Evolutionary conservation across 2,888 invertebrate species (phyloP), one percentile per base, ranked within the genome.

Genomic region (Philhelius pedissequus): DNA sequence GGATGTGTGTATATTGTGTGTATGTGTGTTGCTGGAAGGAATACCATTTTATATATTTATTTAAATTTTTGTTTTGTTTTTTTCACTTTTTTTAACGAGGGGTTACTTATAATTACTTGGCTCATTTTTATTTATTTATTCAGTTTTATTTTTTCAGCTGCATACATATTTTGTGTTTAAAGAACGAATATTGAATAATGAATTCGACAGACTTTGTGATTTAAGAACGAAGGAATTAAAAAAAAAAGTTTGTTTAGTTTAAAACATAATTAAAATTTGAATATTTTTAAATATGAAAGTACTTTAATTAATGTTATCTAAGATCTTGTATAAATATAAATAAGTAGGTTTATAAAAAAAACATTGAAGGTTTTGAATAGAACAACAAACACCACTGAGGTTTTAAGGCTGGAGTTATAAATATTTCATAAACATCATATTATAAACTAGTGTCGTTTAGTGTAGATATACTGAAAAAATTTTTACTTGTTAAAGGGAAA

Each of bases 71-170:
- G 20, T 50, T 18, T 22, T 30, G n/a, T 35, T 13, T 48, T 60
- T 45, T 48, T n/a, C n/a, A n/a, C n/a, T 52, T 30, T 40, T 40
- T 43, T 30, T 56, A 43, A 20, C 25, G 22, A 70, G 79, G 83
- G 83, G 79, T 64, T 58, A 79, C 79, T 84, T 84, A n/a, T n/a
- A 79, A 84, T 84, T 84, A 83, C 79, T 83, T 74, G 48, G 27
- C 54, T 78, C 74, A 52, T 70, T 79, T 76, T 79, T 83, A 83
- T 79, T 83, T 79, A 75, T 84, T 79, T 84, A 79, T 79, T 74
- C 79, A 7, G 43, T 74, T 74, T 66, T 69, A 35, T 75, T 75
- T 73, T 69, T 58, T 58, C 79, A 84, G 79, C 79, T 84, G 83
- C 70, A 73, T 56, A 30, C n/a, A n/a, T 15, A 27, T 52, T 78